Evolutionary conservation across 2,888 invertebrate genomes (phyloP), one percentile per base, ranked within the genome.

Genomic region (Imbricaverruca yamaguchii): DNA sequence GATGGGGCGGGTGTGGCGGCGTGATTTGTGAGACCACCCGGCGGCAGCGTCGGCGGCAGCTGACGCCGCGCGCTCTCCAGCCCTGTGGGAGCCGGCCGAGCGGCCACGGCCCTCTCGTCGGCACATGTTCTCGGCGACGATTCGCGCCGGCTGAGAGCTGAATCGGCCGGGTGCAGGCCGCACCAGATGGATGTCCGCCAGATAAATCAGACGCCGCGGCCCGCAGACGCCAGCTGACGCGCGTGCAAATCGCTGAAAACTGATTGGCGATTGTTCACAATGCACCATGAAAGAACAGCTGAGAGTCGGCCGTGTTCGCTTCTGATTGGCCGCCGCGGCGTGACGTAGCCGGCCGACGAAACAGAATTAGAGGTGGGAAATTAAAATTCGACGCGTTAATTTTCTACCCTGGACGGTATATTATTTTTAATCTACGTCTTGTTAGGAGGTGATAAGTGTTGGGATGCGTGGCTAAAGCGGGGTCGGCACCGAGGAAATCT

Each of bases 371-470:
- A 69, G 69, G 69, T 69, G 69, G 69, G 69, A 69, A 69, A 69
- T 69, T 69, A 69, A 69, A 69, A 69, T 69, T 69, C 69, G 69
- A 69, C 69, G 69, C 69, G 69, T 69, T 69, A 69, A 69, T 69
- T 69, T 69, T 69, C 69, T 69, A 69, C 69, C 53, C 69, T 69
- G 69, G 69, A 69, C 25, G 69, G 69, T 69, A 69, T 69, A 69
- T 69, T 69, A 69, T 69, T 69, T 69, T 69, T 69, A 69, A 69
- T 69, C 69, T 69, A 69, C 39, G 69, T 69, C 69, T 69, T 69
- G 69, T 69, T 69, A 69, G 69, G 69, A 69, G 39, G 69, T 69
- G 69, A 69, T 69, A 69, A 69, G 69, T 69, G 53, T 39, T 53
- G 13, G 69, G 69, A 53, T 25, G 15, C 69, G 69, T 69, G 69